These are phyloP conservation scores for Malurus alboscapulatus DNA, from an alignment of 2,113 vertebrate species.

Conservation along the genomic window DNA sequence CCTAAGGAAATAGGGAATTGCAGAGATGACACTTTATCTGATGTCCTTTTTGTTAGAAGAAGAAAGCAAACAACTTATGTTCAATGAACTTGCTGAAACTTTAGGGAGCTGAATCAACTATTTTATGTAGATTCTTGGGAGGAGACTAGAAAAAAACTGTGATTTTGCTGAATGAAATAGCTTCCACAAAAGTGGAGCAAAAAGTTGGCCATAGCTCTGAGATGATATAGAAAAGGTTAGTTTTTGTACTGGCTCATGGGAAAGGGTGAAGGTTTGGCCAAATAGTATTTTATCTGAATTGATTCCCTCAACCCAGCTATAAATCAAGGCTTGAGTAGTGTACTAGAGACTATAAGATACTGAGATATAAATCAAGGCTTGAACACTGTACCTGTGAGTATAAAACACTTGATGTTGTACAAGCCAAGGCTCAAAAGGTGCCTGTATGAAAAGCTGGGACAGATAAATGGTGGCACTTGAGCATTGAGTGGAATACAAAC, in stretches of 20 bases:
- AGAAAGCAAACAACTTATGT: neutral
- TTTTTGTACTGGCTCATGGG: neutral
- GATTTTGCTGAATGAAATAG: neutral
- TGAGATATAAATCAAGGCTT: conserved; percentile 51
- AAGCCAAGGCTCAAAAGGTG: conserved; percentile 25
- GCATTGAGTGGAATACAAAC: conserved; percentile 20
- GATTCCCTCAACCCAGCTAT: conserved; percentile 18
- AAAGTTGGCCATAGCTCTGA: neutral
- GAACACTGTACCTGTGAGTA: conserved; percentile 51
- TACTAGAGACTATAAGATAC: conserved; percentile 4
- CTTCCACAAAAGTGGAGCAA: neutral
- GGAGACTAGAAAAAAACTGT: neutral
- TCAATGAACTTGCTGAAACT: neutral
- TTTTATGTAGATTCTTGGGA: neutral
- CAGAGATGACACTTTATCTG: neutral
- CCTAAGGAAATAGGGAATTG: neutral
- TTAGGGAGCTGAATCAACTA: neutral
- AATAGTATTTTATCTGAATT: conserved; percentile 47
- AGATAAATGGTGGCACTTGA: conserved; percentile 53
- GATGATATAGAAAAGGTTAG: neutral
- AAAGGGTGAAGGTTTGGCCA: conserved; percentile 7
- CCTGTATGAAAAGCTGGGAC: conserved; percentile 4
- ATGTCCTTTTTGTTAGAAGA: neutral
- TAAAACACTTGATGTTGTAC: conserved; percentile 49
- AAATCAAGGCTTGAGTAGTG: conserved; percentile 38